phyloP scores from a whole-genome alignment of 2,888 invertebrate genomes.

The Pecten maximus region DNA sequence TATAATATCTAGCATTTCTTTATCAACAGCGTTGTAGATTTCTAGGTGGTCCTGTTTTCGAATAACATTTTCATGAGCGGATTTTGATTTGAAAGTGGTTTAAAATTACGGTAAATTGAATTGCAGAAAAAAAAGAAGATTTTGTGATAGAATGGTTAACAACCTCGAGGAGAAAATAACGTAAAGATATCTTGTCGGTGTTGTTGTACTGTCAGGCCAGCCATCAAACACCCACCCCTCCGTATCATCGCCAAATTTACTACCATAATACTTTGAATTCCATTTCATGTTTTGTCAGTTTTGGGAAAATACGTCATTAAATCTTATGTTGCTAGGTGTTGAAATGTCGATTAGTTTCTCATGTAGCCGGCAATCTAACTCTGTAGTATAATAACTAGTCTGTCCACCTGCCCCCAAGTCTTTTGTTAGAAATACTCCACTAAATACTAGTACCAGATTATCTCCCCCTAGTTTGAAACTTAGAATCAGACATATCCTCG shows the following conservation, averaged over 20 bases:
- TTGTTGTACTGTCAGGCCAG: not conserved
- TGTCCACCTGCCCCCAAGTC: no score
- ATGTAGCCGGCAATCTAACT: no score
- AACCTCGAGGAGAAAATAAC: not conserved
- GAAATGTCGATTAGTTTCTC: no score
- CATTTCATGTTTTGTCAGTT: not conserved
- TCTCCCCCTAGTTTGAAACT: no score
- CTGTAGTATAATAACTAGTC: no score
- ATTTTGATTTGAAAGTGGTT: slow-evolving; percentile 16
- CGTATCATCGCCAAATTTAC: not conserved
- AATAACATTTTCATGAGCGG: not conserved
- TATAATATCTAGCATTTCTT: not conserved
- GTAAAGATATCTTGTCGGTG: not conserved
- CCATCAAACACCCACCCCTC: not conserved
- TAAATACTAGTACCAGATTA: no score
- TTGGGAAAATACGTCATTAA: no score
- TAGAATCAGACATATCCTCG: no score
- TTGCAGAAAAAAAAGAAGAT: not conserved
- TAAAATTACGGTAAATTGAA: not conserved
- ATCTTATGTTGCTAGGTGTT: no score
- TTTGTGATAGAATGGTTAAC: not conserved
- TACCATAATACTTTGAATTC: not conserved
- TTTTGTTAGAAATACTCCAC: no score
- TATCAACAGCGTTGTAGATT: not conserved
- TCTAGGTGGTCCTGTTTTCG: not conserved